Evolutionary conservation across 2,113 vertebrate genomes (phyloP).

Genomic region (Gymnarchus niloticus): DNA sequence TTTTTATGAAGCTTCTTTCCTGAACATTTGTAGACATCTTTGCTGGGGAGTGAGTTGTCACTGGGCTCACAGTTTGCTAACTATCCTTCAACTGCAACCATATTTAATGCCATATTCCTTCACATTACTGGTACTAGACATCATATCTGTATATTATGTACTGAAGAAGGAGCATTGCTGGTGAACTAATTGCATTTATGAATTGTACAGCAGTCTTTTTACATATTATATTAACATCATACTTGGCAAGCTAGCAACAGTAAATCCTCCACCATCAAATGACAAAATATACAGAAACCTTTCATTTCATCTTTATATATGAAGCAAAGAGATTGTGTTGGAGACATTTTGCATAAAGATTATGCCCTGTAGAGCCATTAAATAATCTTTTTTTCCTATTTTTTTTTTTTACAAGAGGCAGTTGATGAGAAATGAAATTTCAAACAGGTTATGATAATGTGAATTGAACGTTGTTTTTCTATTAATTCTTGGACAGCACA

Average conservation of each 20-base stretch:
- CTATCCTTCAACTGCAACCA: not conserved
- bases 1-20: no score
- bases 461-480: constrained; percentile 11
- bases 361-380: constrained; percentile 17
- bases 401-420: not conserved
- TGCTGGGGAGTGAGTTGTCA: no score
- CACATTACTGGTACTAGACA: not conserved
- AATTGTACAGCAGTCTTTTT: no score
- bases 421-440: constrained; percentile 15
- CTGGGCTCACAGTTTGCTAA: not conserved
- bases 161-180: not conserved
- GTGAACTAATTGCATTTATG: not conserved
- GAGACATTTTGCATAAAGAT: constrained; percentile 11
- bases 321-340: constrained; percentile 5
- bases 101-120: no score
- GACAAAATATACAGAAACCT: not conserved
- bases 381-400: not conserved
- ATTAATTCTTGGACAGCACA: constrained; percentile 7
- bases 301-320: not conserved
- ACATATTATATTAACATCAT: not conserved
- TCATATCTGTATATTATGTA: not conserved
- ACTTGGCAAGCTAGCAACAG: no score
- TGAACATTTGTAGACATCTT: no score
- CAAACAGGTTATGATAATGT: not conserved
- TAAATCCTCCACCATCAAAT: not conserved